Evolutionary conservation across 35 echinoderm and acorn worm species (phyloP).

Genomic region (Strongylocentrotus purpuratus): DNA sequence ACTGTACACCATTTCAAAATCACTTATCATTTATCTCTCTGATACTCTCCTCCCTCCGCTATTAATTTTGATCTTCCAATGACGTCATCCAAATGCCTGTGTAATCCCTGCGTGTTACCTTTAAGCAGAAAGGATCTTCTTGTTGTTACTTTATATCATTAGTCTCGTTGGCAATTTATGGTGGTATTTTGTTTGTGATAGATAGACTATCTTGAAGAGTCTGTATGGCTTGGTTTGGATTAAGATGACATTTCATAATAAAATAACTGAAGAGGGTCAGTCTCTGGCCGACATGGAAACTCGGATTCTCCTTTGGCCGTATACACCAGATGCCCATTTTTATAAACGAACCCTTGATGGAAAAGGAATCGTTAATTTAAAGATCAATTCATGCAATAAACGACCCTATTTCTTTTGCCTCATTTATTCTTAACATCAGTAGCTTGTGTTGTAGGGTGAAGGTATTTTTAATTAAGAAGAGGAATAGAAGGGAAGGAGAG

Average conservation of each 20-base stretch:
- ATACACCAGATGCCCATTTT: neutral
- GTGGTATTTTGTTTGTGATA: neutral
- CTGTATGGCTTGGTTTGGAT: neutral
- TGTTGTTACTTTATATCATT: neutral
- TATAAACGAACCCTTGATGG: too few relatives aligned
- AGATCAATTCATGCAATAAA: too few relatives aligned
- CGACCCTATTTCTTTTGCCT: too few relatives aligned
- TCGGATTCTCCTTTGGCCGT: neutral
- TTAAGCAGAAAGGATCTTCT: neutral
- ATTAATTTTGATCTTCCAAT: slow-evolving; percentile 7
- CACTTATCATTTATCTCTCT: neutral
- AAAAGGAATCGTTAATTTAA: too few relatives aligned
- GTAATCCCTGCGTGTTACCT: neutral
- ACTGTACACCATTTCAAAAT: neutral
- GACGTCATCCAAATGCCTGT: neutral
- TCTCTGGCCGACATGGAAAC: neutral
- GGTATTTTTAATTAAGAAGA: too few relatives aligned
- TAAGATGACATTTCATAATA: neutral
- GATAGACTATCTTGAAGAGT: neutral
- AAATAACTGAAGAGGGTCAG: neutral
- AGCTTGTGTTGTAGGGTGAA: too few relatives aligned
- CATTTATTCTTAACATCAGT: too few relatives aligned
- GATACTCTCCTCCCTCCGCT: neutral
- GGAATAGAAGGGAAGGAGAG: neutral
- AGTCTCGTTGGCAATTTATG: neutral